phyloP scores from a whole-genome alignment of 2,888 invertebrate species.

The Parelbella ahira region DNA sequence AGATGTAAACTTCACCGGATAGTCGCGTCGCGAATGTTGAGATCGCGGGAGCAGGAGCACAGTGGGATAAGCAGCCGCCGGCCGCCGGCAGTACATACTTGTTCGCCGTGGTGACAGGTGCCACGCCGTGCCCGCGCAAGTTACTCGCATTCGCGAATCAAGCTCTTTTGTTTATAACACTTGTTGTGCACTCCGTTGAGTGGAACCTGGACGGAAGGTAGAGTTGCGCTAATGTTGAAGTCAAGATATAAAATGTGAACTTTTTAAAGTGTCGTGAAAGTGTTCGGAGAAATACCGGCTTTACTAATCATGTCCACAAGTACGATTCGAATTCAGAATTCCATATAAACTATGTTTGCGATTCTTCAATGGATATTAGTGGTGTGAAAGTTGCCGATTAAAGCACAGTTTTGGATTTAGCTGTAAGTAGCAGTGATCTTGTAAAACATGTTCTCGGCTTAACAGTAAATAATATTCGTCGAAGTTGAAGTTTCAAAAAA shows the following conservation, averaged over 20 bases:
- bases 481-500: too few relatives aligned
- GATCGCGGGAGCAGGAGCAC: slow-evolving; percentile 47
- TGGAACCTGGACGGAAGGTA: slow-evolving; percentile 14
- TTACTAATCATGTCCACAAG: slow-evolving; percentile 59
- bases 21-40: slow-evolving; percentile 32
- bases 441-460: not conserved
- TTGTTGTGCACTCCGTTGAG: slow-evolving; percentile 52
- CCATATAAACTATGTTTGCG: slow-evolving; percentile 55
- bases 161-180: slow-evolving; percentile 67
- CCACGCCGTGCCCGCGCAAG: slow-evolving; percentile 48
- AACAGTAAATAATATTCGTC: too few relatives aligned
- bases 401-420: slow-evolving; percentile 23
- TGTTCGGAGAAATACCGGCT: slow-evolving; percentile 61
- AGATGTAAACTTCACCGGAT: too few relatives aligned
- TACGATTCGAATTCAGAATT: slow-evolving; percentile 70
- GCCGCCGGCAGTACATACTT: slow-evolving; percentile 69
- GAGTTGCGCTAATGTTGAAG: slow-evolving; percentile 5
- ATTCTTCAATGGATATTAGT: slow-evolving; percentile 51
- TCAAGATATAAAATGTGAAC: slow-evolving; percentile 47
- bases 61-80: slow-evolving; percentile 39
- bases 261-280: slow-evolving; percentile 66
- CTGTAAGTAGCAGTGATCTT: slow-evolving; percentile 31
- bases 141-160: slow-evolving; percentile 67
- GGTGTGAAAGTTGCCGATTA: slow-evolving; percentile 36
- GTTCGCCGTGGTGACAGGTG: slow-evolving; percentile 70